Percentiles rank a stretch among this genome's conserved stretches.
Conservation (phyloP, 53 echinoderm and acorn worm genomes). For the Pentamera pediparva region DNA sequence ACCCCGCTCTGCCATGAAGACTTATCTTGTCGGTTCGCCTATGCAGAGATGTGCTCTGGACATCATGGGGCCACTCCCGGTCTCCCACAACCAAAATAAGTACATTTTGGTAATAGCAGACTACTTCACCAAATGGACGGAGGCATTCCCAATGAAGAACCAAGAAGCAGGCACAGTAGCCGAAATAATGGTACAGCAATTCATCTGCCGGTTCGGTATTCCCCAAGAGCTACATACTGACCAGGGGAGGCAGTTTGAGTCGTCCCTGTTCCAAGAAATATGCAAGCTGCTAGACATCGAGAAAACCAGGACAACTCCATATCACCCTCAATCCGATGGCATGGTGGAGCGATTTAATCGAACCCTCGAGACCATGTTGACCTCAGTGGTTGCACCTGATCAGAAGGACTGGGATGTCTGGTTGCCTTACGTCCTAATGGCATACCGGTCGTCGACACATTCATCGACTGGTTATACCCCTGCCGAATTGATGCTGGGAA, state of each 20-base stretch:
- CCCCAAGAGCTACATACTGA: slow-evolving; percentile 6
- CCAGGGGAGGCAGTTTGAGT: slow-evolving; percentile 31
- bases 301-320: no score
- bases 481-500: slow-evolving; percentile 34
- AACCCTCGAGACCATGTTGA: slow-evolving; percentile 36
- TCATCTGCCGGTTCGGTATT: not conserved
- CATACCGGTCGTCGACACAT: slow-evolving; percentile 33
- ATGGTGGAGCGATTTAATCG: no score
- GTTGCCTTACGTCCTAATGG: slow-evolving; percentile 30
- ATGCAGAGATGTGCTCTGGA: not conserved
- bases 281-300: no score
- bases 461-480: slow-evolving; percentile 28
- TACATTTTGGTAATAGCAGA: slow-evolving; percentile 9
- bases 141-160: slow-evolving; percentile 11
- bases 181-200: not conserved
- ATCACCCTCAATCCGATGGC: no score
- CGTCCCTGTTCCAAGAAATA: no score
- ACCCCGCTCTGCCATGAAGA: not conserved
- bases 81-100: not conserved
- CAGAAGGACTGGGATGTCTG: no score
- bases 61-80: slow-evolving; percentile 20
- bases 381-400: not conserved
- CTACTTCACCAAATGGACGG: no score
- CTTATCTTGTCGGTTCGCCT: not conserved
- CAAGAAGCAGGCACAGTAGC: slow-evolving; percentile 7